Conservation (phyloP, 2,888 invertebrate species). For the Leptopterna dolabrata region DNA sequence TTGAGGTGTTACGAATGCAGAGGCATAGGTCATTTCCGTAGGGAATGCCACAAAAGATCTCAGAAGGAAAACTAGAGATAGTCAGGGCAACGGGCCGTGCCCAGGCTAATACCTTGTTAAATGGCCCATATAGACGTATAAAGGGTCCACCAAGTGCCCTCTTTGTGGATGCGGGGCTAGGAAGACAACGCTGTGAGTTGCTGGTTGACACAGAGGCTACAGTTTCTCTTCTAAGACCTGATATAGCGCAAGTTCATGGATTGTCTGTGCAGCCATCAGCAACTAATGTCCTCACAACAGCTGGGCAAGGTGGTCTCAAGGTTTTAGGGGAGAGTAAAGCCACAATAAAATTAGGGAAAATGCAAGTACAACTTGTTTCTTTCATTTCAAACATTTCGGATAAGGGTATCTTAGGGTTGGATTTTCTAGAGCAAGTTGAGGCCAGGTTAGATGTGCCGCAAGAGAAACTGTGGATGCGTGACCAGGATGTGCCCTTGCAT, state of each 20-base stretch:
- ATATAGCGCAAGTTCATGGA: not conserved
- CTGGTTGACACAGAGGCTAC: constrained; percentile 9
- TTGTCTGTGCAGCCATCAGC: not conserved
- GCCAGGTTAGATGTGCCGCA: not conserved
- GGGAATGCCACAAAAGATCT: not conserved
- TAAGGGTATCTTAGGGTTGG: not conserved
- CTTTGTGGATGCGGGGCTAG: not conserved
- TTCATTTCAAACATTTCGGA: not conserved
- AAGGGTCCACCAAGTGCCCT: not conserved
- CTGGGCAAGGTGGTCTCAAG: not conserved
- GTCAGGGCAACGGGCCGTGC: not conserved
- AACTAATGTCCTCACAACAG: not conserved
- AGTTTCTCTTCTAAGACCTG: constrained; percentile 1
- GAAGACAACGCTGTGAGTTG: not conserved
- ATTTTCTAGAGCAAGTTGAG: not conserved
- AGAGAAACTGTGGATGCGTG: not conserved
- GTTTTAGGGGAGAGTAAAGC: not conserved
- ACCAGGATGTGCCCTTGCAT: no score
- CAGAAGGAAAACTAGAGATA: not conserved
- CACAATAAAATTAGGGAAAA: not conserved
- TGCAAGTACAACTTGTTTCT: not conserved
- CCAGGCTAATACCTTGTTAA: not conserved
- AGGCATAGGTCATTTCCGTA: not conserved
- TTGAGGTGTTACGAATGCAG: not conserved
- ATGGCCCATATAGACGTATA: not conserved